Conservation (phyloP, 2,797 vertebrate genomes). For the Tokudaia muenninki region DNA sequence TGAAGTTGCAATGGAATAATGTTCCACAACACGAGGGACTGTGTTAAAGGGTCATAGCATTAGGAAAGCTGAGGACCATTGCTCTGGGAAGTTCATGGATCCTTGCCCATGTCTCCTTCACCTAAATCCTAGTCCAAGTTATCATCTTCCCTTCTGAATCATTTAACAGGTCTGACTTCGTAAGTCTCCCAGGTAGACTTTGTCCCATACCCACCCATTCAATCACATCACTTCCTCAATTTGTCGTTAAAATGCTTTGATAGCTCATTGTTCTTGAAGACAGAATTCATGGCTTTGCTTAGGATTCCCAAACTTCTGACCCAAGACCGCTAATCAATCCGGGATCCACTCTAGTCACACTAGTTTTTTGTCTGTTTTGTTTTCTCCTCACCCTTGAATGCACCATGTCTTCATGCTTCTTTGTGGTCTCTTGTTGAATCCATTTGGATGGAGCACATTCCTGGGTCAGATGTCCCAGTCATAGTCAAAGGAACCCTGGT, state of each 20-base stretch:
- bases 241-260: neutral
- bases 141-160: neutral
- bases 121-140: neutral
- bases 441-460: neutral
- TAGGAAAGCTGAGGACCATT: neutral
- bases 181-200: neutral
- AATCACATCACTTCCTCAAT: neutral
- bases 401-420: neutral
- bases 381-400: neutral
- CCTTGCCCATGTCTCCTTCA: neutral
- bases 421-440: neutral
- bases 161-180: neutral
- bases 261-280: conserved; percentile 10
- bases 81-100: neutral
- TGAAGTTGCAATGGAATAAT: neutral
- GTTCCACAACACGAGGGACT: neutral
- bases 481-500: neutral
- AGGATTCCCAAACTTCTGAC: neutral
- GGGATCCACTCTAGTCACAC: neutral
- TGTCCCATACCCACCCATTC: neutral
- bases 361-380: neutral
- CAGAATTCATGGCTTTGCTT: neutral
- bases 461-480: neutral
- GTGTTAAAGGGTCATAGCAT: neutral
- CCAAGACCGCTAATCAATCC: neutral